A percentile compares a stretch with the other conserved stretches of the same genome.
Evolutionary conservation across 2,888 invertebrate genomes (phyloP).

Genomic region (Tromatobia lineatoria): DNA sequence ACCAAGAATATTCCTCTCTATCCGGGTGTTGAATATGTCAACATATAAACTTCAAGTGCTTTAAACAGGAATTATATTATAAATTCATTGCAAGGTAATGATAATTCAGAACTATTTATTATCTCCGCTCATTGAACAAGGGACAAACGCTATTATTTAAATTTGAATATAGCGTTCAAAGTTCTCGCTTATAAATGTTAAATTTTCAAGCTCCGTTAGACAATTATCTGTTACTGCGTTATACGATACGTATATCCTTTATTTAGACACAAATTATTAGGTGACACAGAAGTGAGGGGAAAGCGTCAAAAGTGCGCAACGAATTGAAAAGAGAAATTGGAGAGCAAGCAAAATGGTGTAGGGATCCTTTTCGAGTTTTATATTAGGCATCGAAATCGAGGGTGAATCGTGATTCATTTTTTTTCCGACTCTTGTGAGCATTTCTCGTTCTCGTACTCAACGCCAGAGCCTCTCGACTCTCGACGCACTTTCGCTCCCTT

Average conservation of each 20-base stretch:
- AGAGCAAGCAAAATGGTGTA: conserved; percentile 21
- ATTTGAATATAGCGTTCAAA: neutral
- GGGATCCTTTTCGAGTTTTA: conserved; percentile 47
- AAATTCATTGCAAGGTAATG: too few species aligned
- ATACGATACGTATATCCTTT: conserved; percentile 8
- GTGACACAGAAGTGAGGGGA: neutral
- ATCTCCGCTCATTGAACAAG: neutral
- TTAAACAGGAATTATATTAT: neutral
- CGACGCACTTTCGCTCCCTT: conserved; percentile 61
- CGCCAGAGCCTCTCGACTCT: conserved; percentile 36
- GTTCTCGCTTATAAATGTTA: neutral
- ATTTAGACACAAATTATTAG: conserved; percentile 17
- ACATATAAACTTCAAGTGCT: neutral
- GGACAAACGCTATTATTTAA: neutral
- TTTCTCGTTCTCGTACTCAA: conserved; percentile 30
- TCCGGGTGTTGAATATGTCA: too few species aligned
- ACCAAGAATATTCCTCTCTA: too few species aligned
- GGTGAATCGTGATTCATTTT: conserved; percentile 63
- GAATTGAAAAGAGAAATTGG: conserved; percentile 53
- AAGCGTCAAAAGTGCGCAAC: conserved; percentile 50
- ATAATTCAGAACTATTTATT: neutral
- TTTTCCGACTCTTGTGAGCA: conserved; percentile 16
- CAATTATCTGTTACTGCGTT: conserved; percentile 15
- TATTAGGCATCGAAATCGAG: conserved; percentile 61
- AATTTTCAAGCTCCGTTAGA: neutral